phyloP scores from a whole-genome alignment of 1,140 invertebrate species.

The Teleogryllus occipitalis region DNA sequence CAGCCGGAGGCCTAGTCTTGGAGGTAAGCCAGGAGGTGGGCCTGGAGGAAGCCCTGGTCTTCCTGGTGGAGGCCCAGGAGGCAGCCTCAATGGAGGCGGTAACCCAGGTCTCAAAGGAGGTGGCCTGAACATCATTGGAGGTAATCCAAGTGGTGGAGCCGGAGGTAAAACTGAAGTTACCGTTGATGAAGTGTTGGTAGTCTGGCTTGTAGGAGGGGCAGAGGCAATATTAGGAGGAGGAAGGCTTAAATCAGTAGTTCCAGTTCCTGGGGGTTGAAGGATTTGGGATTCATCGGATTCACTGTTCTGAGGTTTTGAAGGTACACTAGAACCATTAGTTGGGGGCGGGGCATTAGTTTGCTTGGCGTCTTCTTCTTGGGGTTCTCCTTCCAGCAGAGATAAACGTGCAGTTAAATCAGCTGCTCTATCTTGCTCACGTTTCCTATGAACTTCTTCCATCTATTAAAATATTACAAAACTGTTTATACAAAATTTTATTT shows the following conservation, averaged over 20 bases:
- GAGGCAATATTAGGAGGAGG: constrained; percentile 17
- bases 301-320: constrained; percentile 7
- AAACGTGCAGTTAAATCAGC: constrained; percentile 51
- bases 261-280: constrained; percentile 21
- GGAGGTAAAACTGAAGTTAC: constrained; percentile 28
- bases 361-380: constrained; percentile 20
- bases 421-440: constrained; percentile 44
- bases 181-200: constrained; percentile 21
- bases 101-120: constrained; percentile 44
- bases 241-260: constrained; percentile 14
- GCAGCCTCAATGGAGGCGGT: constrained; percentile 39
- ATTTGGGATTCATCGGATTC: constrained; percentile 14
- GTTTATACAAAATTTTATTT: too few species aligned
- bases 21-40: constrained; percentile 45
- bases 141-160: constrained; percentile 29
- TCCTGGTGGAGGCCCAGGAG: constrained; percentile 41
- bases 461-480: constrained; percentile 11
- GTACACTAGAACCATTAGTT: background rate
- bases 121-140: constrained; percentile 48
- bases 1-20: constrained; percentile 38
- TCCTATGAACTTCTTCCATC: constrained; percentile 75
- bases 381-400: constrained; percentile 34
- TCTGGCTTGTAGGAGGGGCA: constrained; percentile 4
- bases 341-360: background rate
- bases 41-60: constrained; percentile 37